Evolutionary conservation across 2,797 vertebrate species (phyloP).

Genomic region (Mallotus villosus): DNA sequence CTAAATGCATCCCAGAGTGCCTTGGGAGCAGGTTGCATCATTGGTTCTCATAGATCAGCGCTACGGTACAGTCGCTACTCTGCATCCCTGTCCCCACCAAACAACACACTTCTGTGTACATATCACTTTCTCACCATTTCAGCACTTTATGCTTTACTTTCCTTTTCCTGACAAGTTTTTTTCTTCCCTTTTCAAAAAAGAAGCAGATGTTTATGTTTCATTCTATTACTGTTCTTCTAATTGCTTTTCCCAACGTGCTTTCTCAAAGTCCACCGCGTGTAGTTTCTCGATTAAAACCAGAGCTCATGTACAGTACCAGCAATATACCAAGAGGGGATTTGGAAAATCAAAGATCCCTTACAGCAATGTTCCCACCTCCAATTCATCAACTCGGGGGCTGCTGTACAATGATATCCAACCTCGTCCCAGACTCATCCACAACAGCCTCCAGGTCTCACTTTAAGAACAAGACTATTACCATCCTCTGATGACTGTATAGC

Average conservation of each 20-base stretch:
- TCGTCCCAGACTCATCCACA: slow-evolving; percentile 65
- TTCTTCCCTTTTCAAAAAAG: neutral
- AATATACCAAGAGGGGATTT: slow-evolving; percentile 11
- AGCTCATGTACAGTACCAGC: neutral
- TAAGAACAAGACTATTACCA: slow-evolving; percentile 66
- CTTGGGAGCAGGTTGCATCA: slow-evolving; percentile 65
- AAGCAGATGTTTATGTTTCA: neutral
- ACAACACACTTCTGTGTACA: slow-evolving; percentile 23
- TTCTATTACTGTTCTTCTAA: too few relatives aligned
- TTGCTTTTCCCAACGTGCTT: too few relatives aligned
- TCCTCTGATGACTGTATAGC: slow-evolving; percentile 69
- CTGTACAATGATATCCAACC: slow-evolving; percentile 42
- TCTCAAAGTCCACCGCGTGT: too few relatives aligned
- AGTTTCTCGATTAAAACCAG: too few relatives aligned
- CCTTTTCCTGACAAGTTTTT: neutral
- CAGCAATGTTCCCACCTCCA: slow-evolving; percentile 22
- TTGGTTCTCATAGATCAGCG: slow-evolving; percentile 66
- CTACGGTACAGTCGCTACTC: slow-evolving; percentile 36
- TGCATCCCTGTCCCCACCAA: slow-evolving; percentile 39
- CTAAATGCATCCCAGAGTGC: slow-evolving; percentile 69
- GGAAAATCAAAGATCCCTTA: slow-evolving; percentile 33
- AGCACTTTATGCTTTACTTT: slow-evolving; percentile 20
- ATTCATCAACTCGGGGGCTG: slow-evolving; percentile 33
- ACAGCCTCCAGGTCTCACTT: slow-evolving; percentile 66
- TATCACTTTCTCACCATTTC: slow-evolving; percentile 41